Evolutionary conservation across 2,888 invertebrate species (phyloP), one percentile per base, ranked within the genome.

Genomic region (Aleiodes leptofemur): DNA sequence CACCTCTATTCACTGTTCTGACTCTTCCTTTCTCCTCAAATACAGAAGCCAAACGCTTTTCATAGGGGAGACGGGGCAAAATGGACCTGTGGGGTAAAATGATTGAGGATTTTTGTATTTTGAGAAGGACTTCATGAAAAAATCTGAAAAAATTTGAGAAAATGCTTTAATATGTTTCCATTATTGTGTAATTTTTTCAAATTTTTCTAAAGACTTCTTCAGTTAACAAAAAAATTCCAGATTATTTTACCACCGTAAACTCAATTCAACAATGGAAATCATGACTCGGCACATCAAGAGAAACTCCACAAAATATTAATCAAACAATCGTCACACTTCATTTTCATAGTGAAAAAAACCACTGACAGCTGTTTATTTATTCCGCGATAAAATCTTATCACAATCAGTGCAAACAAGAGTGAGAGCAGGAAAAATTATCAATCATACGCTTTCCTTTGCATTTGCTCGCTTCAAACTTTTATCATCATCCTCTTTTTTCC

Each of bases 1-100:
- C 61, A 64, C 66, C 72, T 68, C 71, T 61, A 29, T 59, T 59
- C 70, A 79, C 78, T 77, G 70, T 56, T 73, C 53, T 69, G 8
- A 69, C 61, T 51, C 51, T 55, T 68, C 59, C 56, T 38, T 56
- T 59, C 38, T 50, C 59, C 43, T 29, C 23, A 57, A 16, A 57
- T 57, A 57, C 11, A 43, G 43, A 43, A 57, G 38, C 23, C 43
- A 16, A 9, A 43, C 16, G 9, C 61, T 43, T 61, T 43, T 38
- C 34, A 34, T 34, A 13, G 0, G 34, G 59, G 6, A 13, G 13
- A 9, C 1, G 59, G n/a, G n/a, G 4, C 16, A 55, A 55, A n/a
- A 16, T 16, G 3, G 55, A 16, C 3, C 8, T 55, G 1, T 16
- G 3, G 4, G 55, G 4, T 3, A 31, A 8, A 34, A 34, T 59